A percentile compares a stretch with the other conserved stretches of the same genome.
Evolutionary conservation across 2,888 invertebrate genomes (phyloP).

Genomic region (Pilophorus perplexus): DNA sequence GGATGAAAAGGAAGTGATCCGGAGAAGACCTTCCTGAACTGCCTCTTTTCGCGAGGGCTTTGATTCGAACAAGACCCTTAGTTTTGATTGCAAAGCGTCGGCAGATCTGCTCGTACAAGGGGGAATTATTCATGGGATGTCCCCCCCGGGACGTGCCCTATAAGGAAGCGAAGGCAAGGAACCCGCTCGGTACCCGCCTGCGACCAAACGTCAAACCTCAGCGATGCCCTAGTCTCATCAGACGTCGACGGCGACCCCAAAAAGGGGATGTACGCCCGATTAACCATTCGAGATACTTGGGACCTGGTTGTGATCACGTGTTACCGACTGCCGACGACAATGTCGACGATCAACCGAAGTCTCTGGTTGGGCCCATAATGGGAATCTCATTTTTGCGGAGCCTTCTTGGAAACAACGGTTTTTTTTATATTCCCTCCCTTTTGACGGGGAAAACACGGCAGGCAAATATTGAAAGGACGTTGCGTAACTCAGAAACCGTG

Average conservation of each 20-base stretch:
- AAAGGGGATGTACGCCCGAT: no score
- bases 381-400: neutral
- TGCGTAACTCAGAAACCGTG: slow-evolving; percentile 17
- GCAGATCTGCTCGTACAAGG: slow-evolving; percentile 34
- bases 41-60: no score
- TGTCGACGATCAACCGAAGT: no score
- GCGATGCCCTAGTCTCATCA: slow-evolving; percentile 8
- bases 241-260: slow-evolving; percentile 7
- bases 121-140: slow-evolving; percentile 43
- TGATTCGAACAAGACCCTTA: slow-evolving; percentile 42
- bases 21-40: no score
- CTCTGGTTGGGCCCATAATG: no score
- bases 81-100: slow-evolving; percentile 44
- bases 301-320: no score
- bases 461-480: neutral
- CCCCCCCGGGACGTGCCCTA: slow-evolving; percentile 20
- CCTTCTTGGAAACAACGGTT: neutral
- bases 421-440: neutral
- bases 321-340: no score
- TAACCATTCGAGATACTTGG: no score
- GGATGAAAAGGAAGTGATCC: no score
- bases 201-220: slow-evolving; percentile 13
- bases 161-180: slow-evolving; percentile 13
- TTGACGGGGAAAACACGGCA: neutral
- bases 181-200: slow-evolving; percentile 17